These are phyloP conservation scores for Tokudaia tokunoshimensis DNA, from an alignment of 2,797 vertebrate genomes.

Conservation along the genomic window DNA sequence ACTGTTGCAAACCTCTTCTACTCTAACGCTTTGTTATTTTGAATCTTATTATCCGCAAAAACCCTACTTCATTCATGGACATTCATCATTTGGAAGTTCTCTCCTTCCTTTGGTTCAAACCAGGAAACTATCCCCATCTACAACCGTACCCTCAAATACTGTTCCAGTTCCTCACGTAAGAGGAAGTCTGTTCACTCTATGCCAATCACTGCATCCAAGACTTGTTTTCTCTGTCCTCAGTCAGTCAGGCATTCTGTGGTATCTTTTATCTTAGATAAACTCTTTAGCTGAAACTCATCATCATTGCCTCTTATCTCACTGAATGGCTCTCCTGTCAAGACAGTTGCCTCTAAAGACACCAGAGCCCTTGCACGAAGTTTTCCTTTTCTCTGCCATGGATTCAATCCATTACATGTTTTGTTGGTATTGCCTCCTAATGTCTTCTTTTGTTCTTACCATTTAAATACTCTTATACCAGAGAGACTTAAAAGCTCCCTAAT, in stretches of 20 bases:
- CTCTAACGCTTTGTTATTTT: background rate
- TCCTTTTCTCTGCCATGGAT: background rate
- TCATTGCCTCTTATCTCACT: background rate
- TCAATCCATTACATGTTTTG: background rate
- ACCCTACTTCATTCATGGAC: background rate
- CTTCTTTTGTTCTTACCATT: background rate
- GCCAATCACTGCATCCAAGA: background rate
- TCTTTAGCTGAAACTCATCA: background rate
- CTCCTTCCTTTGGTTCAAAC: background rate
- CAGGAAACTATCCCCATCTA: background rate
- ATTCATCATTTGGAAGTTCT: background rate
- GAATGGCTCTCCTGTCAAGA: background rate
- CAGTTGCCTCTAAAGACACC: background rate
- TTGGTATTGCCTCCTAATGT: background rate
- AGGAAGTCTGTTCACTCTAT: background rate
- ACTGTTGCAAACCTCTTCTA: background rate
- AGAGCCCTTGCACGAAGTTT: background rate
- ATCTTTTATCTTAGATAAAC: constrained; percentile 12
- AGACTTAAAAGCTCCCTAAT: background rate
- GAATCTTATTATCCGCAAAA: background rate
- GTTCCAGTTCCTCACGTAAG: accelerated
- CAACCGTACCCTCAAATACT: background rate
- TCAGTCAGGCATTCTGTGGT: background rate
- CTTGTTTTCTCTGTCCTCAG: background rate
- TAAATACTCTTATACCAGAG: background rate